A percentile compares a stretch with the other conserved stretches of the same genome.
Evolutionary conservation across 2,888 invertebrate species (phyloP).

Genomic region (Diogma glabrata): DNA sequence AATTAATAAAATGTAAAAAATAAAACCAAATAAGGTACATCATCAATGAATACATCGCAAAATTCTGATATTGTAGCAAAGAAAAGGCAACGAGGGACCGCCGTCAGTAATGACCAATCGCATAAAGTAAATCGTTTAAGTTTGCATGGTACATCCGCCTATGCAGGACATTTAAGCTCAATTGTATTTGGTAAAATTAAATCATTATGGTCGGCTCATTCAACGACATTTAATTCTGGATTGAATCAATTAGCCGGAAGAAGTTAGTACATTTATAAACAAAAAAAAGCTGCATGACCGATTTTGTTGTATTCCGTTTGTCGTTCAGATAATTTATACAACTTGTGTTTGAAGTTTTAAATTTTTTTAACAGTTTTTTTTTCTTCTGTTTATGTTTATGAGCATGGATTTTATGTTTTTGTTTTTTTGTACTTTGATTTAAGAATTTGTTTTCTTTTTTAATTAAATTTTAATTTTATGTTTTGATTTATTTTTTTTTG

Average conservation of each 20-base stretch:
- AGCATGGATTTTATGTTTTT: background rate
- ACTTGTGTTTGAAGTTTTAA: too few relatives aligned
- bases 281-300: slow-evolving; percentile 7
- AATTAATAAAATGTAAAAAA: background rate
- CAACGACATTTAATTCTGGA: slow-evolving; percentile 59
- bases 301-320: slow-evolving; percentile 9
- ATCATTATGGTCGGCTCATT: slow-evolving; percentile 72
- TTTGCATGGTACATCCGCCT: slow-evolving; percentile 33
- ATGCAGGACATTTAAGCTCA: slow-evolving; percentile 33
- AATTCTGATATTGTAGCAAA: slow-evolving; percentile 23
- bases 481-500: too few relatives aligned
- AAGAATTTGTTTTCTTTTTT: too few relatives aligned
- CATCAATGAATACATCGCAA: slow-evolving; percentile 32
- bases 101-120: slow-evolving; percentile 23
- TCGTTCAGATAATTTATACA: slow-evolving; percentile 8
- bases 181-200: slow-evolving; percentile 79
- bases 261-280: slow-evolving; percentile 24
- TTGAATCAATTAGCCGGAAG: slow-evolving; percentile 73
- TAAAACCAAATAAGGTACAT: slow-evolving; percentile 11
- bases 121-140: slow-evolving; percentile 29
- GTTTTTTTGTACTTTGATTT: slow-evolving; percentile 3
- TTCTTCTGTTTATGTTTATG: background rate
- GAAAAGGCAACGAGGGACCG: background rate
- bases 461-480: too few relatives aligned
- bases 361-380: background rate